phyloP scores from a whole-genome alignment of 2,113 vertebrate species.

The Scalopus aquaticus region DNA sequence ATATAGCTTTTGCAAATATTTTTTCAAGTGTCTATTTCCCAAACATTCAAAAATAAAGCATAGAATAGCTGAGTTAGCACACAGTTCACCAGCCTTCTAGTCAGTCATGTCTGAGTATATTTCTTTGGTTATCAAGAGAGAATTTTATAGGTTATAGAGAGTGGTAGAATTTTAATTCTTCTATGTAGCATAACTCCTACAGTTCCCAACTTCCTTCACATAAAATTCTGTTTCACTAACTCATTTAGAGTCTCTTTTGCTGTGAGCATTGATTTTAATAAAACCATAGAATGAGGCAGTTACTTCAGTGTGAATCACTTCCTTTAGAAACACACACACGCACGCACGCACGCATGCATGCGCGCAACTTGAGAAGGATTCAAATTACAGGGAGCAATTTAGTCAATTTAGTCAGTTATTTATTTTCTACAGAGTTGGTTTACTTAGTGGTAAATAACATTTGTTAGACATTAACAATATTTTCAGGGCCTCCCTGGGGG shows the following conservation, averaged over 20 bases:
- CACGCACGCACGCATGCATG: background rate
- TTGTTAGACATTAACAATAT: background rate
- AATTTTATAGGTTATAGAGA: background rate
- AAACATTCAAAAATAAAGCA: background rate
- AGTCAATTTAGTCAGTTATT: too few species aligned
- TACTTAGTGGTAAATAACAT: background rate
- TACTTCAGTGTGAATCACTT: background rate
- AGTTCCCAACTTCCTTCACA: background rate
- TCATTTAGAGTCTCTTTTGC: background rate
- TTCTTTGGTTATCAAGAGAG: background rate
- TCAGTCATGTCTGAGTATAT: background rate
- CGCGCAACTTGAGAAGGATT: background rate
- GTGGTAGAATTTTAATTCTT: conserved; percentile 4
- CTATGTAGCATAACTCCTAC: background rate
- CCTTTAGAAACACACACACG: background rate
- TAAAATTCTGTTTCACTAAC: background rate
- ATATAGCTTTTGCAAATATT: background rate
- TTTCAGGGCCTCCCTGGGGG: too few species aligned
- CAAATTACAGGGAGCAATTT: background rate
- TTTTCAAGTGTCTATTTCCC: background rate
- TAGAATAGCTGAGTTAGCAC: background rate
- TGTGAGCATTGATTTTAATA: background rate
- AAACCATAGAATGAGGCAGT: background rate
- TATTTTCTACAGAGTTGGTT: background rate
- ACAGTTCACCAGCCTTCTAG: background rate